A percentile compares a stretch with the other conserved stretches of the same genome.
These are phyloP conservation scores for Nibea albiflora DNA, from an alignment of 2,113 vertebrate genomes.

Conservation along the genomic window DNA sequence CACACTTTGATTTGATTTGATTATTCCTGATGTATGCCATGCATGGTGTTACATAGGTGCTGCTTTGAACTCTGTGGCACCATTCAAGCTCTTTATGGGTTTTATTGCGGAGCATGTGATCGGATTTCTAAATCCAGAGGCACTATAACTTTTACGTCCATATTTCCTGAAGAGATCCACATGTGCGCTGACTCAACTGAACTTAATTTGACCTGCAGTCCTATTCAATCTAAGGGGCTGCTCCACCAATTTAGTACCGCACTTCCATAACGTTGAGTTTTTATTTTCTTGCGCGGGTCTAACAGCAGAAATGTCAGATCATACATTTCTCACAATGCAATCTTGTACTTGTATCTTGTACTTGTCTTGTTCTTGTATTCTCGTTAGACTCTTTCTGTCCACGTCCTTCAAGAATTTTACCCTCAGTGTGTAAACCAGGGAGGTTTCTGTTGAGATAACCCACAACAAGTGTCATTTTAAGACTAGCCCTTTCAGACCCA, in stretches of 20 bases:
- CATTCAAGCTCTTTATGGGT: neutral
- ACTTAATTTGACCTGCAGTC: slow-evolving; percentile 1
- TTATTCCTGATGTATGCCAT: slow-evolving; percentile 35
- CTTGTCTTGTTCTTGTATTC: too few species aligned
- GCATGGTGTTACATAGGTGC: slow-evolving; percentile 15
- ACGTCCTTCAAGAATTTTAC: neutral
- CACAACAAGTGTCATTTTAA: neutral
- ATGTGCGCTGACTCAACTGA: neutral
- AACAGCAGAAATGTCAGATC: too few species aligned
- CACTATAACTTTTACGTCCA: neutral
- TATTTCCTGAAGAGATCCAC: neutral
- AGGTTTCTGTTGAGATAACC: neutral
- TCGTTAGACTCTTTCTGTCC: neutral
- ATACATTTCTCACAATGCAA: too few species aligned
- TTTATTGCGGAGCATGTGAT: neutral
- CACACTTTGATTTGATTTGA: slow-evolving; percentile 39
- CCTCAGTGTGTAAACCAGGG: neutral
- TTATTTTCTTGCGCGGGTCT: too few species aligned
- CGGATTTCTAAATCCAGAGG: neutral
- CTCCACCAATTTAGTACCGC: neutral
- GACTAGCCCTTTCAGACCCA: neutral
- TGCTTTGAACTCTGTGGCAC: neutral
- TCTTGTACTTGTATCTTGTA: too few species aligned
- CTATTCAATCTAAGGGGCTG: neutral
- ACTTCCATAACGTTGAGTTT: neutral